These are phyloP conservation scores for Tapirus indicus DNA, from an alignment of 2,797 vertebrate species.

Conservation along the genomic window DNA sequence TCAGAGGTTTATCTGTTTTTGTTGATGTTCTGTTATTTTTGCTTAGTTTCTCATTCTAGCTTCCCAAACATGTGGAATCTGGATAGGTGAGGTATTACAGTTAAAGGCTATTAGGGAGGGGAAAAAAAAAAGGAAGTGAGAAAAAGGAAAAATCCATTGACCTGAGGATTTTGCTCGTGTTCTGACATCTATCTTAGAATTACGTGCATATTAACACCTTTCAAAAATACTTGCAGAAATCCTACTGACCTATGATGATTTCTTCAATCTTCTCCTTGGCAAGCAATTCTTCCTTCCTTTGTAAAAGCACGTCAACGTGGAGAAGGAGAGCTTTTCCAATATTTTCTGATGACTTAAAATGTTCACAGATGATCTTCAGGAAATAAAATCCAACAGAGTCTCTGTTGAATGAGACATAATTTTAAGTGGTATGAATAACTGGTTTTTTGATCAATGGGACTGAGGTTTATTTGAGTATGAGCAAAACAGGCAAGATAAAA, in stretches of 20 bases:
- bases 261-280: slow-evolving; percentile 95
- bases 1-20: slow-evolving; percentile 31
- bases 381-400: slow-evolving; percentile 93
- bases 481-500: slow-evolving; percentile 57
- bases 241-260: slow-evolving; percentile 91
- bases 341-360: slow-evolving; percentile 93
- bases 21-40: slow-evolving; percentile 38
- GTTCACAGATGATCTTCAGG: slow-evolving; percentile 91
- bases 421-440: slow-evolving; percentile 76
- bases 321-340: slow-evolving; percentile 91
- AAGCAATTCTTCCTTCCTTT: slow-evolving; percentile 92
- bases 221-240: slow-evolving; percentile 68
- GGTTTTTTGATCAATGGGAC: not conserved
- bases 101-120: not conserved
- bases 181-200: slow-evolving; percentile 38
- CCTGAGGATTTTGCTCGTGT: slow-evolving; percentile 21
- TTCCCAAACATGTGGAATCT: not conserved
- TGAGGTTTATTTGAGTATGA: slow-evolving; percentile 60
- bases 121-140: not conserved
- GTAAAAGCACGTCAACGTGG: slow-evolving; percentile 93
- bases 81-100: not conserved
- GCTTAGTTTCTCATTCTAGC: not conserved
- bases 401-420: slow-evolving; percentile 88
- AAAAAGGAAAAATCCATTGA: slow-evolving; percentile 36
- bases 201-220: slow-evolving; percentile 48